Evolutionary conservation across 1,140 invertebrate species (phyloP), one percentile per base, ranked within the genome.

Genomic region (Aphis craccivora): DNA sequence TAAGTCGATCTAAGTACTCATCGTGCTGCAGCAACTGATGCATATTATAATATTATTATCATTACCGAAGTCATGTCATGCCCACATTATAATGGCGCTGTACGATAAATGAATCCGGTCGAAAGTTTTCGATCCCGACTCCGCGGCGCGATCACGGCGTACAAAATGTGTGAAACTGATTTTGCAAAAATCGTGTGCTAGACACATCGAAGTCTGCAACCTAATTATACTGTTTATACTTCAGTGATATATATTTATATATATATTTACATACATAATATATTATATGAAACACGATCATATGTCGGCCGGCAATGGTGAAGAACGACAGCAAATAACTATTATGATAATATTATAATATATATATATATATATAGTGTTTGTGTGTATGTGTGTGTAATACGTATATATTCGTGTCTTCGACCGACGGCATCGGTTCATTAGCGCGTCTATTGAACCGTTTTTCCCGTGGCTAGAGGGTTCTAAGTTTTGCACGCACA

Each of bases 361-460:
- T 67, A 30, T 51, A 51, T 2, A 45, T 11, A 11, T 37, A 37
- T 1, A 1, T 1, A 1, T 37, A 1, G 37, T 37, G 37, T 37
- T 0, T 45, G 30, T 67, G 30, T 67, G 30, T 30, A 30, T n/a
- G 18, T 67, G n/a, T 67, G 18, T 67, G n/a, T 67, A 18, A 5
- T 67, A 60, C 25, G 55, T 30, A 67, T 67, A 67, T n/a, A 67
- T n/a, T 67, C 4, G 60, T n/a, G 20, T 83, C 81, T 40, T 83
- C 86, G 30, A 8, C n/a, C 22, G 20, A 37, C 48, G n/a, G n/a
- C n/a, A 48, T 23, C 48, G 87, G 87, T 89, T 89, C 87, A 89
- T 89, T 89, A 89, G 87, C 48, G 48, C n/a, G 87, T 89, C 87
- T 89, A 89, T 89, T 89, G 87, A 89, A 23, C 48, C 35, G n/a